phyloP scores from a whole-genome alignment of 2,888 invertebrate genomes.

The Omphaloscelis lunosa region DNA sequence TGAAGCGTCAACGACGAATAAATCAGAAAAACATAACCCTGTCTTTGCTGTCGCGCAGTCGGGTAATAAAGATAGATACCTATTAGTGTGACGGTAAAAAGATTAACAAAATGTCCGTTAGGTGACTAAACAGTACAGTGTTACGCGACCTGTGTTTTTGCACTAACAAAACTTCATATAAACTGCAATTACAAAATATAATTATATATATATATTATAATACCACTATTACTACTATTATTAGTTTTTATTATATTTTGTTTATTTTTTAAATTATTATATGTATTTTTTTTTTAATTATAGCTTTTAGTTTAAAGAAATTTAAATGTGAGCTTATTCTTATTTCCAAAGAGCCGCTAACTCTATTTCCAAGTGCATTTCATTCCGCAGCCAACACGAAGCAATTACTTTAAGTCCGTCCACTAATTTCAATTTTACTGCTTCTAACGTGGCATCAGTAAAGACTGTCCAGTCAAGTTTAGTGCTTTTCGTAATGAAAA shows the following conservation, averaged over 20 bases:
- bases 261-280: no score
- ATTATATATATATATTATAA: no score
- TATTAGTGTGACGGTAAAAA: not conserved
- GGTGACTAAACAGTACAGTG: not conserved
- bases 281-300: no score
- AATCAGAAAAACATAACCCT: not conserved
- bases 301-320: no score
- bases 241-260: no score
- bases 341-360: slow-evolving; percentile 19
- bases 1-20: not conserved
- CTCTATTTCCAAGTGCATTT: slow-evolving; percentile 29
- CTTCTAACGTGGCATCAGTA: slow-evolving; percentile 20
- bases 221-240: no score
- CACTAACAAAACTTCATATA: not conserved
- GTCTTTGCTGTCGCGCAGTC: not conserved
- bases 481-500: slow-evolving; percentile 49
- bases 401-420: slow-evolving; percentile 44
- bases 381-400: slow-evolving; percentile 21
- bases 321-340: not conserved
- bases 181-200: slow-evolving; percentile 22
- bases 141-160: not conserved
- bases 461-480: slow-evolving; percentile 32
- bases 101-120: not conserved
- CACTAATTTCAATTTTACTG: slow-evolving; percentile 45
- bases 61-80: not conserved